Conservation (phyloP, 2,888 invertebrate species). For the Diarsia mendica region DNA sequence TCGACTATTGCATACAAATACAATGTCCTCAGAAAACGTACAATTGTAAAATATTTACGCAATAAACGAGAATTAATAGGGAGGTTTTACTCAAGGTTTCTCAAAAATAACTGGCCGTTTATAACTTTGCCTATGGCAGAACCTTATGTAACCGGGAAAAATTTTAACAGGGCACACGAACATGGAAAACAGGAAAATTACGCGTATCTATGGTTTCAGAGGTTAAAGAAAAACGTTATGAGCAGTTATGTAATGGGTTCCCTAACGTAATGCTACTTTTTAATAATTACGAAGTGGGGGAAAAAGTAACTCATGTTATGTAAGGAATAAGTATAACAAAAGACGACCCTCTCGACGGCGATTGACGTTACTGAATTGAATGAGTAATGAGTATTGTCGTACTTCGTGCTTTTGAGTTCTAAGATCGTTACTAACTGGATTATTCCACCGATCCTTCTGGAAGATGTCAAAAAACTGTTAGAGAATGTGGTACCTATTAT, state of each 20-base stretch:
- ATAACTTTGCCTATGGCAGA: background rate
- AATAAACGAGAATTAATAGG: constrained; percentile 13
- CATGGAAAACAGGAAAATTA: constrained; percentile 13
- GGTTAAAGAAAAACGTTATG: constrained; percentile 1
- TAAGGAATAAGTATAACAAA: background rate
- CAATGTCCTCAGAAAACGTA: constrained; percentile 23
- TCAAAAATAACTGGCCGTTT: background rate
- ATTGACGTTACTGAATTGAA: constrained; percentile 1
- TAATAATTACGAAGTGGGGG: background rate
- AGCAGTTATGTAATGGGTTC: constrained; percentile 8
- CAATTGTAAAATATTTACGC: constrained; percentile 32
- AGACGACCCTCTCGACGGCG: background rate
- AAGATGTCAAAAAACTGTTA: background rate
- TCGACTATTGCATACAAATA: constrained; percentile 43
- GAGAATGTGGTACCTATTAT: too few species aligned
- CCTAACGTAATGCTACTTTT: background rate
- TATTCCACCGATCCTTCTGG: background rate
- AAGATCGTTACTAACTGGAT: background rate
- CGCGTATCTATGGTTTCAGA: constrained; percentile 10
- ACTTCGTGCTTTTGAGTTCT: background rate
- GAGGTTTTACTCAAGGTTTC: background rate
- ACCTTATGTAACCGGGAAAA: background rate
- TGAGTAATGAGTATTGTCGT: too few species aligned
- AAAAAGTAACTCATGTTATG: background rate
- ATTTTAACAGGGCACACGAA: background rate